Conservation (phyloP, 2,113 vertebrate species). For the Dasypus novemcinctus region DNA sequence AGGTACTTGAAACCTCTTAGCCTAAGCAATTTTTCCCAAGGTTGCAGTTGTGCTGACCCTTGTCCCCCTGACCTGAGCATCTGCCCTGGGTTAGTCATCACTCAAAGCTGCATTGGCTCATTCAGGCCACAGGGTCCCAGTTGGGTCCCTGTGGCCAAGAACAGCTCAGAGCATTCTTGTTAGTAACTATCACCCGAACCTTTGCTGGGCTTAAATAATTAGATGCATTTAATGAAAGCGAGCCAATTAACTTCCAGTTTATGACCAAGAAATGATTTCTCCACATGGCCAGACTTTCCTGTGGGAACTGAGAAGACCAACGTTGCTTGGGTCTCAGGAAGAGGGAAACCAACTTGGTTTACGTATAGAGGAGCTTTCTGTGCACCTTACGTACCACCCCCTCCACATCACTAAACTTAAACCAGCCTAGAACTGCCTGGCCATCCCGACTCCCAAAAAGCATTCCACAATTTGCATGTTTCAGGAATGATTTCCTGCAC, state of each 20-base stretch:
- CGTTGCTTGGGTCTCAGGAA: fast-evolving
- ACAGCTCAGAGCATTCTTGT: not conserved
- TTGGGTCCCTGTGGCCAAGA: not conserved
- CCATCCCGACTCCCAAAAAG: not conserved
- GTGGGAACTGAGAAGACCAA: not conserved
- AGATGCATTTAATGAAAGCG: constrained; percentile 10
- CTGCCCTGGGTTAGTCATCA: not conserved
- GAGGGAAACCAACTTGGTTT: fast-evolving
- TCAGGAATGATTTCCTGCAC: not conserved
- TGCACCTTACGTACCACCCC: fast-evolving
- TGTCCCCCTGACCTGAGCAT: not conserved
- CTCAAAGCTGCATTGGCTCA: not conserved
- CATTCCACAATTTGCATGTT: fast-evolving
- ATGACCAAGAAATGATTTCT: not conserved
- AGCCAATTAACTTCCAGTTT: constrained; percentile 2
- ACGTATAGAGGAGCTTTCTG: fast-evolving
- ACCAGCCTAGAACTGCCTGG: not conserved
- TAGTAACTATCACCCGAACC: not conserved
- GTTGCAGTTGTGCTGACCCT: not conserved
- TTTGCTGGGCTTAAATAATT: not conserved
- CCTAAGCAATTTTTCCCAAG: not conserved
- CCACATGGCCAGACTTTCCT: not conserved
- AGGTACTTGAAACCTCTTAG: not conserved
- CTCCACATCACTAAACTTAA: fast-evolving
- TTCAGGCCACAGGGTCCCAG: not conserved